Base-by-base conservation (phyloP, 1,140 invertebrate genomes). In the Atopsyche davidsoni region DNA sequence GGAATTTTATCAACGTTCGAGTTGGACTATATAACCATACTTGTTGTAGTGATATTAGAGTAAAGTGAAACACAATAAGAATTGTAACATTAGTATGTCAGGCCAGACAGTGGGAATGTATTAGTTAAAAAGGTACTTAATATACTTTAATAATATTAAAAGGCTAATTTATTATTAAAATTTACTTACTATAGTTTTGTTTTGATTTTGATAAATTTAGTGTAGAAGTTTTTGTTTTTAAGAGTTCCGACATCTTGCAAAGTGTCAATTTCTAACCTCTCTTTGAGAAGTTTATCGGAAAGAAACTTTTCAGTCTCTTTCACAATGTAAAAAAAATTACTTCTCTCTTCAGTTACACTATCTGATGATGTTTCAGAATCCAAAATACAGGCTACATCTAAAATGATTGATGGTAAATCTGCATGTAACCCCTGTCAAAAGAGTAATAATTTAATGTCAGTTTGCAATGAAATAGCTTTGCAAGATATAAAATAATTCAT, bases 171-270 rank as follows among this genome's bases (percentile, higher is more conserved):
- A n/a, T n/a, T n/a, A n/a, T 14, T 43, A 36, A 23, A 55, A 46
- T 51, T 58, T 62, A 90, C 92, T 83, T 83, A 97, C 92, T 96
- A 98, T 59, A 98, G 70, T 73, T 95, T 94, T 38, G 96, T 98
- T 75, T 97, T 98, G 13, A 95, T 86, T 82, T 96, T 96, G 59
- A 98, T 96, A 71, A 96, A 96, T 73, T 95, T 96, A 44, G 90
- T 92, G 65, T 92, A 88, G 72, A 95, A 96, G 60, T 85, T 87
- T 64, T 87, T 87, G 63, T 91, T 91, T 59, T 87, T 89, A n/a
- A 97, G 76, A 35, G 92, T 85, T n/a, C 89, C 89, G 40, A 89
- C 83, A 73, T 92, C 91, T 68, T 92, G 89, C 14, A 96, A 72
- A 0, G 90, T 92, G 53, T 98, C 94, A 64, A 92, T 88, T 70